Evolutionary conservation across 2,797 vertebrate genomes (phyloP), one percentile per base, ranked within the genome.

Genomic region (Ispidina picta): DNA sequence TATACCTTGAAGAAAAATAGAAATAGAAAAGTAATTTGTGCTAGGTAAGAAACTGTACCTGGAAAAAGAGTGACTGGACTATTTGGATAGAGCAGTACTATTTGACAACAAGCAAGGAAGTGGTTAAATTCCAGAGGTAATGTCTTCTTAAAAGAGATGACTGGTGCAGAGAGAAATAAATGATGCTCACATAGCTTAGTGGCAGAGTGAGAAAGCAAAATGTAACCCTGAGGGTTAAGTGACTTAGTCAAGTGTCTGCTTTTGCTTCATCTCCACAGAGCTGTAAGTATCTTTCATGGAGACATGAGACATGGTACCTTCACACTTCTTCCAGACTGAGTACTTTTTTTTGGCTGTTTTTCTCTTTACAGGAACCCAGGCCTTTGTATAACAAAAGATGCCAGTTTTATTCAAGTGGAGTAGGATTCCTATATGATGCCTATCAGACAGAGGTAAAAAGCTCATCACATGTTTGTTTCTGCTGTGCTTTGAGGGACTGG

Each of bases 361-460:
- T 92, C 66, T 95, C 81, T 64, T 94, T 95, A 44, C 93, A 99
- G 99, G 99, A 99, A 65, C 98, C 95, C 10, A 96, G 98, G 78
- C 99, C 98, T 6, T 82, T 99, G 90, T 92, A 98, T 79, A 97
- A 98, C 31, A 98, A 98, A 83, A 98, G 98, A 68, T 99, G 99
- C 94, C 97, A 98, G 91, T 99, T 97, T 93, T 99, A 98, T 80
- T 91, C 97, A 86, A 99, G 98, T 74, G 98, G 96, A 72, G 86
- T 96, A 8, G 98, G 98, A 64, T 98, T 98, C 60, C 86, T 97
- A 1, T 98, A 98, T 10, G 98, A 99, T 74, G 98, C 96, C 95
- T 98, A 99, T 96, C 98, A 98, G 80, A 97, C 97, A 17, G 98
- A 99, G 98, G 99, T 99, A 97, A 98, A 92, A 15, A 44, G 58